Conservation (phyloP, 1,140 invertebrate species). For the Teleogryllus occipitalis region DNA sequence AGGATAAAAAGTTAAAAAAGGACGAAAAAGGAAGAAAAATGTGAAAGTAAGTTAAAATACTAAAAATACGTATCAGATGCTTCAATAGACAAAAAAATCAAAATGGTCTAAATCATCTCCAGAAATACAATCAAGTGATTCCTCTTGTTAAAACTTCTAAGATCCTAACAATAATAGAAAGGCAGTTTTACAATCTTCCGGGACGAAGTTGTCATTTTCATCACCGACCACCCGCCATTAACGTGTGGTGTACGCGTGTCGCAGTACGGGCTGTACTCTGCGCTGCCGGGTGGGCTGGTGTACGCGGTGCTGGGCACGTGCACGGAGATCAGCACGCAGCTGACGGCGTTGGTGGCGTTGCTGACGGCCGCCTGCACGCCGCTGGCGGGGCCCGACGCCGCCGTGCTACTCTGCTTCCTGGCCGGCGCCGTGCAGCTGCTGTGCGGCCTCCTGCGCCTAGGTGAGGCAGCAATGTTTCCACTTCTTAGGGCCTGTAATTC, state of each 20-base stretch:
- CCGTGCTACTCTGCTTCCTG: constrained; percentile 64
- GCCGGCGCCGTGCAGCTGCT: constrained; percentile 57
- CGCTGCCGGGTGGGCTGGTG: constrained; percentile 71
- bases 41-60: too few relatives aligned
- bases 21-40: too few relatives aligned
- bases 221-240: too few relatives aligned
- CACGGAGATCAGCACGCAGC: constrained; percentile 75
- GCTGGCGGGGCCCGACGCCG: constrained; percentile 45
- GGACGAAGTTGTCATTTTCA: too few relatives aligned
- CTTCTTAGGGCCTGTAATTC: background rate
- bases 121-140: too few relatives aligned
- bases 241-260: background rate
- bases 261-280: constrained; percentile 78
- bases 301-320: constrained; percentile 75
- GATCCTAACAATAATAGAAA: too few relatives aligned
- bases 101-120: too few relatives aligned
- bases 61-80: too few relatives aligned
- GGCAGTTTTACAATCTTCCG: too few relatives aligned
- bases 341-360: constrained; percentile 65
- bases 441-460: constrained; percentile 60
- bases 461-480: constrained; percentile 32
- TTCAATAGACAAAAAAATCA: too few relatives aligned
- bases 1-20: too few relatives aligned
- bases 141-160: too few relatives aligned
- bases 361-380: constrained; percentile 43